Evolutionary conservation across 2,797 vertebrate genomes (phyloP).

Genomic region (Enteromius mattozi): DNA sequence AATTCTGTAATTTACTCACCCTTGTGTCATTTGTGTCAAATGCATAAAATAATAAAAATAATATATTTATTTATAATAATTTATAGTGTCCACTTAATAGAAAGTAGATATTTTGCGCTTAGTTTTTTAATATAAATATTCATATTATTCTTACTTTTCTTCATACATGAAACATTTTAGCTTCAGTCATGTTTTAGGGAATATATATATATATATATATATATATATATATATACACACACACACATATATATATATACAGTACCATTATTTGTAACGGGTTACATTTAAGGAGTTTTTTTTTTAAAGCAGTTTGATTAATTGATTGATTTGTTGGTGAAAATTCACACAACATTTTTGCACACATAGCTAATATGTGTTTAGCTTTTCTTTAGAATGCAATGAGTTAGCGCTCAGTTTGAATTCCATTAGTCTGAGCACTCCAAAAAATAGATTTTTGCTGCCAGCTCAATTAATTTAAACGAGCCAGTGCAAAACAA

Average conservation of each 20-base stretch:
- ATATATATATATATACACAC: too few relatives aligned
- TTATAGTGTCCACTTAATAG: not conserved
- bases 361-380: not conserved
- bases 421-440: not conserved
- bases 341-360: not conserved
- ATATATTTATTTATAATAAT: not conserved
- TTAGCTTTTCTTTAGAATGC: not conserved
- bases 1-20: not conserved
- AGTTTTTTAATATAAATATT: not conserved
- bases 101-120: not conserved
- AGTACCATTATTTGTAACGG: too few relatives aligned
- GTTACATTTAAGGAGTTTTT: not conserved
- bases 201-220: too few relatives aligned
- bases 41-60: not conserved
- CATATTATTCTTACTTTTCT: not conserved
- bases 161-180: not conserved
- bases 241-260: too few relatives aligned
- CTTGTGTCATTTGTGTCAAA: not conserved
- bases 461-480: not conserved
- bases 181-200: not conserved
- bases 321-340: not conserved
- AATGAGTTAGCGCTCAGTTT: not conserved
- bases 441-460: not conserved
- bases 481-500: not conserved
- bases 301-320: not conserved